Conservation (phyloP, 35 echinoderm and acorn worm species). For the Patiria miniata region DNA sequence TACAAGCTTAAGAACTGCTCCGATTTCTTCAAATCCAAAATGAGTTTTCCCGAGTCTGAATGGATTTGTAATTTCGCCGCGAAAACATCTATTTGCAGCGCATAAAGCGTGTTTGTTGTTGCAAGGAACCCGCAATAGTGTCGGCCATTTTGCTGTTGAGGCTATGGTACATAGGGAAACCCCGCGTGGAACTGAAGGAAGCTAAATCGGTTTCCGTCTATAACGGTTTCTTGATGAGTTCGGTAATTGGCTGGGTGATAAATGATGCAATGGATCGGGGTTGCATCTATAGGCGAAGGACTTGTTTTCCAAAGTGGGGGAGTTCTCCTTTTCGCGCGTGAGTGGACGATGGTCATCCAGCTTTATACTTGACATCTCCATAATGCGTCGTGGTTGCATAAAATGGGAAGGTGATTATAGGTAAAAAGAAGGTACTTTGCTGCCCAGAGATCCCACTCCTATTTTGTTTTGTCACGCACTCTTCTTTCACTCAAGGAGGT, state of each 20-base stretch:
- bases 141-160: background rate
- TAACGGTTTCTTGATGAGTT: background rate
- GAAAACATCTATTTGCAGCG: background rate
- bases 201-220: background rate
- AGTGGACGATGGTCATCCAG: too few species aligned
- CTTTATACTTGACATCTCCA: too few species aligned
- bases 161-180: background rate
- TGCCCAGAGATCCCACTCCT: too few species aligned
- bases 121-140: slow-evolving; percentile 15
- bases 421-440: too few species aligned
- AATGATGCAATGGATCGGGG: background rate
- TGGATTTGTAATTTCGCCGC: background rate
- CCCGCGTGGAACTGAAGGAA: background rate
- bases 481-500: too few species aligned
- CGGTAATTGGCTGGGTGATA: background rate
- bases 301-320: too few species aligned
- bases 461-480: too few species aligned
- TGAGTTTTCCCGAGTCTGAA: background rate
- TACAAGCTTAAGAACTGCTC: background rate
- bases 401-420: too few species aligned
- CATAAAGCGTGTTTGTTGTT: slow-evolving; percentile 23
- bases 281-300: too few species aligned
- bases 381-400: too few species aligned
- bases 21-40: background rate
- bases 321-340: too few species aligned